Evolutionary conservation across 2,888 invertebrate species (phyloP), one percentile per base, ranked within the genome.

Genomic region (Malthinus flaveolus): DNA sequence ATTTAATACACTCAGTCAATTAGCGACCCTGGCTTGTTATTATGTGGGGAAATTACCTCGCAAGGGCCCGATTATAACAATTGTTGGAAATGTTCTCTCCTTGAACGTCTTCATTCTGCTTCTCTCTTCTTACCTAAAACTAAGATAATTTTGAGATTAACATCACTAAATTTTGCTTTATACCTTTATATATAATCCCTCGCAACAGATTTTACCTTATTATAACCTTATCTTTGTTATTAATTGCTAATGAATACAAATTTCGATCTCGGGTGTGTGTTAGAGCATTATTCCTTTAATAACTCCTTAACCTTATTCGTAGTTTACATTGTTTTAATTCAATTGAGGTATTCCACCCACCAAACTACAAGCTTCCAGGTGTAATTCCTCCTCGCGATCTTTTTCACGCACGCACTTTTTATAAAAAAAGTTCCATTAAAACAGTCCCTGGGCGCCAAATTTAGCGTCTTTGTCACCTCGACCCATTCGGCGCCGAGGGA

Each of bases 1-100:
- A 75, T 74, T 74, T 75, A 75, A 75, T 75, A 74, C 66, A 69
- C 69, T 68, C 68, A 69, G 73, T 72, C 73, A 75, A 75, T 75
- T 75, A 74, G 74, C 68, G 68, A 68, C 67, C 69, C 69, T 64
- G 70, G 68, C 71, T 71, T 70, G 73, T 72, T 73, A 73, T 72
- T 71, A 71, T 68, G 69, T 67, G 66, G 66, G 71, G 65, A 72
- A 73, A 73, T 73, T 73, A 73, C 71, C 71, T 71, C 71, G 61
- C 71, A 60, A 63, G 70, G 71, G 72, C 68, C 68, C 69, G 72
- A 73, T 74, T 73, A 73, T 69, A 68, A 66, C 68, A 68, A 69
- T 70, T 69, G 71, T 63, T 53, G 53, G 57, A 63, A 65, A 64
- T 63, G 65, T 59, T 56, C 47, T 23, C 23, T 54, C 59, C 61